A percentile compares a stretch with the other conserved stretches of the same genome.
Conservation (phyloP, 2,113 vertebrate genomes). For the Mormyrus iriodes region DNA sequence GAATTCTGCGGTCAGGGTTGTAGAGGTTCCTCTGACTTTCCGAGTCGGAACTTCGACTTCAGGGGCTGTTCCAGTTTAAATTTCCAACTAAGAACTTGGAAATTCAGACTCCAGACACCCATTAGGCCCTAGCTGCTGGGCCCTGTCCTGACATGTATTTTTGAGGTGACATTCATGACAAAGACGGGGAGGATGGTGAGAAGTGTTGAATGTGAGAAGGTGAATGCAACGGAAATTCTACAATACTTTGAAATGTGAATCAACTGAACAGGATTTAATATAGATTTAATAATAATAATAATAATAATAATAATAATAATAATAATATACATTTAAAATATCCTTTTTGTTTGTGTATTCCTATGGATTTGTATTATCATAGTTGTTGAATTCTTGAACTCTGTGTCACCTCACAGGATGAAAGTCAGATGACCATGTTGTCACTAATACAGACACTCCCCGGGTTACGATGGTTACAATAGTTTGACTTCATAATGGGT, state of each 20-base stretch:
- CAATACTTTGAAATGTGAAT: not conserved
- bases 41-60: not conserved
- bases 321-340: not conserved
- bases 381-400: not conserved
- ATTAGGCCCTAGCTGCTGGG: not conserved
- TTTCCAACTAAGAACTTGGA: not conserved
- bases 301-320: too few relatives aligned
- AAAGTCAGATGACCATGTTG: not conserved
- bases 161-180: not conserved
- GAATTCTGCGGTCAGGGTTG: not conserved
- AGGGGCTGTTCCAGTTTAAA: not conserved
- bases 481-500: too few relatives aligned
- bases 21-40: not conserved
- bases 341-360: not conserved
- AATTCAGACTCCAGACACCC: not conserved
- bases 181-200: not conserved
- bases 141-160: not conserved
- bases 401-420: not conserved
- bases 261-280: not conserved
- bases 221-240: not conserved
- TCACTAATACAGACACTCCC: too few relatives aligned
- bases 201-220: too few relatives aligned
- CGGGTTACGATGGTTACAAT: too few relatives aligned
- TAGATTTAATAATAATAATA: not conserved
- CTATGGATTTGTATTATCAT: not conserved